Evolutionary conservation across 2,797 vertebrate species (phyloP).

Genomic region (Enoplosus armatus): DNA sequence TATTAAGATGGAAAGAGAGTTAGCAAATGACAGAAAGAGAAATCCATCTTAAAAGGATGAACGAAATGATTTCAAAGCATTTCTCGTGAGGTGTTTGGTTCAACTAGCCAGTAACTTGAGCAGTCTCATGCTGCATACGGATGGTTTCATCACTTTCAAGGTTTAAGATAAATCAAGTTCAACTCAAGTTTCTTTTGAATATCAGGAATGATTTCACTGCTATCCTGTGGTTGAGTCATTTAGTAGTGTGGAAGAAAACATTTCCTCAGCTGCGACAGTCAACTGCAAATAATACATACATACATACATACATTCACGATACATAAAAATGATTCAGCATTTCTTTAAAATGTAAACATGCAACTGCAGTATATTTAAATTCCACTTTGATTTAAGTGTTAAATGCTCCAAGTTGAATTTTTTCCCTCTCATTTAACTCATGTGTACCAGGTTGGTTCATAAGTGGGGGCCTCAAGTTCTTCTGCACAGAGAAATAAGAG

Average conservation of each 20-base stretch:
- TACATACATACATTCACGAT: no score
- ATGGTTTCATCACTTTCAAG: conserved; percentile 22
- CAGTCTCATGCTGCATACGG: neutral
- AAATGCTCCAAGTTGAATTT: neutral
- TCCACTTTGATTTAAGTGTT: neutral
- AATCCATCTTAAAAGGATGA: conserved; percentile 12
- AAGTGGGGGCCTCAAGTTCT: neutral
- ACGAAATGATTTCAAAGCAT: conserved; percentile 28
- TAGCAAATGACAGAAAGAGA: neutral
- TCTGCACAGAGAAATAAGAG: neutral
- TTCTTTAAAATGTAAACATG: neutral
- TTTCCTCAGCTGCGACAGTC: neutral
- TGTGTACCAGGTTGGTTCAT: neutral
- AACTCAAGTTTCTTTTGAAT: conserved; percentile 11
- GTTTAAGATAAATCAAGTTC: conserved; percentile 22
- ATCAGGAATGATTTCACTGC: neutral
- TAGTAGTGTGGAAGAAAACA: neutral
- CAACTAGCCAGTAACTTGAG: neutral
- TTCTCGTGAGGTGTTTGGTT: conserved; percentile 25
- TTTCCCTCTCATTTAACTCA: neutral
- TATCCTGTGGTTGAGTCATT: neutral
- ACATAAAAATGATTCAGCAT: neutral
- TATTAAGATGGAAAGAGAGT: conserved; percentile 7
- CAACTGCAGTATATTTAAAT: neutral
- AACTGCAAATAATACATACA: neutral